phyloP scores from a whole-genome alignment of 2,797 vertebrate species.

The Myoxocephalus aenaeus region DNA sequence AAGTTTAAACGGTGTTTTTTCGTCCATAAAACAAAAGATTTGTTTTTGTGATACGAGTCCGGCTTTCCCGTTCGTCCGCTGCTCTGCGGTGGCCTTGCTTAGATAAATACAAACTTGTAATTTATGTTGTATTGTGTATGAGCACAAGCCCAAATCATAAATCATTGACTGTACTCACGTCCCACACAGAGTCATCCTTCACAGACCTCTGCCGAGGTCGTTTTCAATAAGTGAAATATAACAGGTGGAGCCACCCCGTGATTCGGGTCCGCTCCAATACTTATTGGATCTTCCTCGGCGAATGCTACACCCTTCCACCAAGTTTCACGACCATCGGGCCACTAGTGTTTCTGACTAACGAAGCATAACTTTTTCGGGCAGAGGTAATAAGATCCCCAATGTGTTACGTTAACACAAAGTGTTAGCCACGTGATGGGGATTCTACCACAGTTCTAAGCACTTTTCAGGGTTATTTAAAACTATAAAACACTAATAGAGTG shows the following conservation, averaged over 20 bases:
- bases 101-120: neutral
- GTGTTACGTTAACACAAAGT: neutral
- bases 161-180: too few species aligned
- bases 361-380: neutral
- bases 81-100: slow-evolving; percentile 18
- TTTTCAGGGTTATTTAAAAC: slow-evolving; percentile 35
- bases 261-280: neutral
- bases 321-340: neutral
- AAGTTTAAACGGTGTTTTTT: slow-evolving; percentile 19
- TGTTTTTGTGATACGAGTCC: neutral
- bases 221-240: neutral
- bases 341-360: neutral
- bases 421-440: neutral
- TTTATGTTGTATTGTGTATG: neutral
- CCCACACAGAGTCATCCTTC: neutral
- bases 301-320: neutral
- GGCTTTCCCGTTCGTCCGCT: slow-evolving; percentile 13
- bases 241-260: too few species aligned
- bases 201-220: neutral
- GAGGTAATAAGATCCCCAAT: neutral
- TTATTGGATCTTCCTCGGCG: neutral
- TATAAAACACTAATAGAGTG: neutral
- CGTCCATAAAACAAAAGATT: neutral
- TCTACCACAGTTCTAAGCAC: slow-evolving; percentile 24
- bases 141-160: slow-evolving; percentile 18